Evolutionary conservation across 2,797 vertebrate species (phyloP), one percentile per base, ranked within the genome.

Genomic region (Microhierax caerulescens): DNA sequence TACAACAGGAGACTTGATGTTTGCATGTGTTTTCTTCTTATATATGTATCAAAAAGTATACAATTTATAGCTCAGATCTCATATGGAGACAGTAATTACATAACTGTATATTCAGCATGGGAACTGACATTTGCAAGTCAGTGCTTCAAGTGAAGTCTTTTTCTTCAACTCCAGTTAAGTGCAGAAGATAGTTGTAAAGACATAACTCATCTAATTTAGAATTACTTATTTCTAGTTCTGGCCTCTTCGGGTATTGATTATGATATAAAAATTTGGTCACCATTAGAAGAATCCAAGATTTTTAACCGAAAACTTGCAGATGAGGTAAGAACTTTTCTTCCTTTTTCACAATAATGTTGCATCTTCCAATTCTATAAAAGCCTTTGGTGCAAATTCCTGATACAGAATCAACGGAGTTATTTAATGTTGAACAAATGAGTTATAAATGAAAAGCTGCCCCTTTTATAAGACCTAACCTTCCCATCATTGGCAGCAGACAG

Each of bases 171-270:
- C 3, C 7, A 36, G 5, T 75, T 85, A 93, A 65, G 27, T 74
- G 60, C 32, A 68, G 22, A 80, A 95, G 92, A 59, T 54, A 37
- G 19, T 72, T 37, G 5, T 72, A 73, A 90, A 89, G 19, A 67
- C 10, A 25, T 28, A 74, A 54, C 9, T 16, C 12, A 36, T 69
- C 73, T 88, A 65, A 76, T 69, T 90, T 67, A 37, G 19, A 90
- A 51, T 59, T 82, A 6, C 34, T 96, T 77, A 23, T 41, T 98
- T 98, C 89, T 97, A 99, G 99, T 99, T 98, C 98, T 99, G 94
- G 99, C 99, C 56, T 99, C 99, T 84, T 99, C 99, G 69, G 99
- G 99, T 95, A 99, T 99, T 93, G 99, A 99, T 98, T 99, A 99
- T 69, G 99, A 99, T 92, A 99, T 99, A 97, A 99, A 99, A 98